phyloP scores from a whole-genome alignment of 1,140 invertebrate genomes.

The Bombus cullumanus region DNA sequence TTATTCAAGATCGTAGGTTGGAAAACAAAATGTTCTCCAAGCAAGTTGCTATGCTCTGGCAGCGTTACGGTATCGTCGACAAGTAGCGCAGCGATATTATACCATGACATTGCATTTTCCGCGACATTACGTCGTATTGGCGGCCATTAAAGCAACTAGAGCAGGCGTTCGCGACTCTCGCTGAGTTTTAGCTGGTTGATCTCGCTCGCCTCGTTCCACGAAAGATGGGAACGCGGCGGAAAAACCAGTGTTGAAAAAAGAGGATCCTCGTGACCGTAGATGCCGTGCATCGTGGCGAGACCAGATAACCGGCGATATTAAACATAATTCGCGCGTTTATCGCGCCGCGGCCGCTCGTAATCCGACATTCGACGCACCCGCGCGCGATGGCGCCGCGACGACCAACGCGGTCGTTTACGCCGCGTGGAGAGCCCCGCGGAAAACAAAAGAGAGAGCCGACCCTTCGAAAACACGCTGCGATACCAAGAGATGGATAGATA shows the following conservation, averaged over 20 bases:
- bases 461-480: conserved; percentile 64
- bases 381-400: conserved; percentile 52
- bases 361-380: conserved; percentile 59
- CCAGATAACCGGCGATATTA: conserved; percentile 69
- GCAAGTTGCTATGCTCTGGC: background rate
- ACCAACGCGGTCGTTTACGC: conserved; percentile 59
- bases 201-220: too few relatives aligned
- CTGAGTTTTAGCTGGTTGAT: background rate
- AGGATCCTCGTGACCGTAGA: conserved; percentile 10
- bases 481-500: conserved; percentile 40
- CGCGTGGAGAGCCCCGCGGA: conserved; percentile 51
- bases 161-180: background rate
- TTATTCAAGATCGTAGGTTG: background rate
- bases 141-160: conserved; percentile 28
- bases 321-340: conserved; percentile 76
- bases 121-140: conserved; percentile 27
- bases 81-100: background rate
- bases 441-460: conserved; percentile 63
- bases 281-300: conserved; percentile 5
- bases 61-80: background rate
- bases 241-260: background rate
- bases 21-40: background rate
- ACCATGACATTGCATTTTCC: conserved; percentile 1
- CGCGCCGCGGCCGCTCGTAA: conserved; percentile 66
- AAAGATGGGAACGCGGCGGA: background rate